Percentiles rank a stretch among this genome's conserved stretches.
Conservation (phyloP, 2,113 vertebrate genomes). For the Megatriorchis doriae region DNA sequence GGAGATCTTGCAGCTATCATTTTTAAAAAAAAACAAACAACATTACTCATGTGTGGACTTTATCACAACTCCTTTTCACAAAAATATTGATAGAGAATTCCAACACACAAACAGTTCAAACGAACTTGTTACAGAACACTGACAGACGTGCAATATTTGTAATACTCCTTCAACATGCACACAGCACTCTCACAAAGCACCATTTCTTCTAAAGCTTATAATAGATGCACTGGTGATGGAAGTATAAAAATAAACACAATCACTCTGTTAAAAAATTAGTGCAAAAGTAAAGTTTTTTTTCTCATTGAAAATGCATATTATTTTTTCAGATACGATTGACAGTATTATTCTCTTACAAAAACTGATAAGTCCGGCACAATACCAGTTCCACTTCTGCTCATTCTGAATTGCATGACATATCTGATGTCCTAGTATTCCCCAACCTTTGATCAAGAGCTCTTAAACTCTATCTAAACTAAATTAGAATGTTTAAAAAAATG, state of each 20-base stretch:
- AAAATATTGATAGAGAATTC: background rate
- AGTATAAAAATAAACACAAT: conserved; percentile 47
- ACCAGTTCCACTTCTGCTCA: background rate
- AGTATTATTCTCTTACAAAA: background rate
- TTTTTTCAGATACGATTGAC: background rate
- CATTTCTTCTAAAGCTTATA: background rate
- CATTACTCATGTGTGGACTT: background rate
- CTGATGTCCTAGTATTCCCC: background rate
- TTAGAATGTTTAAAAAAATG: background rate
- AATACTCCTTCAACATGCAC: background rate
- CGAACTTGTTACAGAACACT: background rate
- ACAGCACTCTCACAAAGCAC: background rate
- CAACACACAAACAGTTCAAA: background rate
- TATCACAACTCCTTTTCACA: background rate
- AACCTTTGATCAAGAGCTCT: background rate
- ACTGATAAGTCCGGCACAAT: background rate
- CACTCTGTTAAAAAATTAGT: conserved; percentile 14
- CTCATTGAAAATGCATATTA: background rate
- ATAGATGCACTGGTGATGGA: background rate
- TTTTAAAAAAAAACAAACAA: background rate
- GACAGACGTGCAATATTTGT: background rate
- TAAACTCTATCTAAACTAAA: background rate
- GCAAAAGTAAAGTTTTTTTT: background rate
- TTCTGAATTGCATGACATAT: background rate
- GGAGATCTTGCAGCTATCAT: background rate